These are phyloP conservation scores for Aldabrachelys gigantea DNA, from an alignment of 2,113 vertebrate genomes.

Conservation along the genomic window DNA sequence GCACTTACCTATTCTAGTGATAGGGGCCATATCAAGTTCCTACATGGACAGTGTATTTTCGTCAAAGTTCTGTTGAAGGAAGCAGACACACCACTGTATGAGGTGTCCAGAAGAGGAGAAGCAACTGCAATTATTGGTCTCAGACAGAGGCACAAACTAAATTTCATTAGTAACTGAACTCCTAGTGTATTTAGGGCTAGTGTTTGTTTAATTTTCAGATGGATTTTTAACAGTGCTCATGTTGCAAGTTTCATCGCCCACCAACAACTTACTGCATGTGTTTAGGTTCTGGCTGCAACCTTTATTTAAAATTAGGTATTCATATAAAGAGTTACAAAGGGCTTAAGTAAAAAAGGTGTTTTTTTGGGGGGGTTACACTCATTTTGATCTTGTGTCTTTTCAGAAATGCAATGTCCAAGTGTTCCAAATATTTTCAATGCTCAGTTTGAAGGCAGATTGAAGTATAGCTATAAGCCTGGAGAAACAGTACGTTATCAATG, in stretches of 20 bases:
- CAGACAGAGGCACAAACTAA: not conserved
- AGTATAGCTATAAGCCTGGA: not conserved
- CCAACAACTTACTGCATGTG: not conserved
- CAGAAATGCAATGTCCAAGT: not conserved
- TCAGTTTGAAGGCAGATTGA: fast-evolving
- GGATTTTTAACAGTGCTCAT: not conserved
- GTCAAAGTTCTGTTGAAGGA: not conserved
- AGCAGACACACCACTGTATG: not conserved
- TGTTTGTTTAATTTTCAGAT: not conserved
- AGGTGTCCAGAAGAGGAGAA: not conserved
- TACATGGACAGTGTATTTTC: too few relatives aligned
- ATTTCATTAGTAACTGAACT: not conserved
- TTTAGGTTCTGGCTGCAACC: not conserved
- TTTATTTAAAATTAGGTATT: not conserved
- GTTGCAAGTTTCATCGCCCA: not conserved
- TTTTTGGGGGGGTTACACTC: not conserved
- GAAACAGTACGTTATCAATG: conserved; percentile 28
- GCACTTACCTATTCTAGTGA: not conserved
- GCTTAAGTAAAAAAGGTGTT: not conserved
- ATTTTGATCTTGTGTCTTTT: not conserved
- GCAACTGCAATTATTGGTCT: not conserved
- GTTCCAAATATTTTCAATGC: conserved; percentile 18
- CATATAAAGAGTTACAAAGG: not conserved
- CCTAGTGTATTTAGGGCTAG: not conserved
- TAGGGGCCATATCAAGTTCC: fast-evolving